Percentiles rank a stretch among this genome's conserved stretches.
Conservation (phyloP, 53 echinoderm and acorn worm genomes). For the Holothuria scabra region DNA sequence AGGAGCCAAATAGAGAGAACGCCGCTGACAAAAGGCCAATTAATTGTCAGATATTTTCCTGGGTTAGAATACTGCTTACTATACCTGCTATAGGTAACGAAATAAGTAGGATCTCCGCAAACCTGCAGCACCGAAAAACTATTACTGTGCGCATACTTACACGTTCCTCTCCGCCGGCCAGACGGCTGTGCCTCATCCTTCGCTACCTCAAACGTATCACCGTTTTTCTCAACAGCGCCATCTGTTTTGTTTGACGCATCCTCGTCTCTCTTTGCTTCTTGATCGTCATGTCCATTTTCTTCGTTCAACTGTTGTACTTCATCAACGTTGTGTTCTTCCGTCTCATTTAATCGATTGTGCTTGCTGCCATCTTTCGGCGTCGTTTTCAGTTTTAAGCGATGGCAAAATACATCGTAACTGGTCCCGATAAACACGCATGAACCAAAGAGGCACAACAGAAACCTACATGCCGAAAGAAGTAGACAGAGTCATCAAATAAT, state of each 20-base stretch:
- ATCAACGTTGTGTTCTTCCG: slow-evolving; percentile 9
- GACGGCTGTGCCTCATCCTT: too few species aligned
- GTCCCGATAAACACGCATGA: slow-evolving; percentile 6
- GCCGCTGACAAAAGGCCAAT: too few species aligned
- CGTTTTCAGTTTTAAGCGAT: not conserved
- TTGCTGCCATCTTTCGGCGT: not conserved
- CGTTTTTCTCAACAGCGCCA: not conserved
- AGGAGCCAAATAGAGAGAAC: too few species aligned
- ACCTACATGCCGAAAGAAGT: not conserved
- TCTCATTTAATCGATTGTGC: not conserved
- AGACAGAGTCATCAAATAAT: too few species aligned
- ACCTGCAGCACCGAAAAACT: too few species aligned
- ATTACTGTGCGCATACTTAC: too few species aligned
- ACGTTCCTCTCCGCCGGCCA: too few species aligned
- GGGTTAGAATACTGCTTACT: too few species aligned
- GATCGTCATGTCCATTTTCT: not conserved
- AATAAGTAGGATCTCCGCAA: too few species aligned
- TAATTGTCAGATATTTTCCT: too few species aligned
- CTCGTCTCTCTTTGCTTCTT: not conserved
- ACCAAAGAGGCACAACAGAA: slow-evolving; percentile 18
- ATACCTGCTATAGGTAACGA: too few species aligned
- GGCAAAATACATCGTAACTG: not conserved
- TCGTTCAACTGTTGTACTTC: not conserved
- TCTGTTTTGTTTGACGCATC: not conserved
- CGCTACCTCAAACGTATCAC: too few species aligned